Evolutionary conservation across 2,888 invertebrate species (phyloP).

Genomic region (Gerosis bhagava): DNA sequence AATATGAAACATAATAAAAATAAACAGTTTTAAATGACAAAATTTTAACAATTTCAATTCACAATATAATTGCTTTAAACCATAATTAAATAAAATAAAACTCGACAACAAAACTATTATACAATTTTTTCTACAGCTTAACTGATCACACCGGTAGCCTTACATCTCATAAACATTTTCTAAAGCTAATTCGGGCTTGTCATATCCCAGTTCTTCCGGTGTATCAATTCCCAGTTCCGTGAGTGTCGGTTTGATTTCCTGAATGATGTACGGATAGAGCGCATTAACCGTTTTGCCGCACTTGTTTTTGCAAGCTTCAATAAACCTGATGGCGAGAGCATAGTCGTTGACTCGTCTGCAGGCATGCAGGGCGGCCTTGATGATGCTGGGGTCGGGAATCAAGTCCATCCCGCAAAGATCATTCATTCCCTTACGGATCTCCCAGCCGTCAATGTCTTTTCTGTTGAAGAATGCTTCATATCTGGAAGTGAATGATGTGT

Average conservation of each 20-base stretch:
- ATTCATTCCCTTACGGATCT: conserved; percentile 95
- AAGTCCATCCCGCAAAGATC: conserved; percentile 95
- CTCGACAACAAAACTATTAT: conserved; percentile 70
- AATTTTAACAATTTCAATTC: too few relatives aligned
- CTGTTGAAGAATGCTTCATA: conserved; percentile 93
- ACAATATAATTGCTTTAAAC: too few relatives aligned
- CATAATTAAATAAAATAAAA: conserved; percentile 62
- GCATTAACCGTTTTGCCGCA: conserved; percentile 88
- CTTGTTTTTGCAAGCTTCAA: conserved; percentile 96
- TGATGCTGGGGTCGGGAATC: conserved; percentile 95
- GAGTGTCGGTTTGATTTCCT: conserved; percentile 96
- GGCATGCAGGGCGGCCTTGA: conserved; percentile 93
- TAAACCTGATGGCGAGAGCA: conserved; percentile 94
- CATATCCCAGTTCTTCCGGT: conserved; percentile 97
- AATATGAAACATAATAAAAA: too few relatives aligned
- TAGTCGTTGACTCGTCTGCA: conserved; percentile 97
- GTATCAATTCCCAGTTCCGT: conserved; percentile 96
- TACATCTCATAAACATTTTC: conserved; percentile 87
- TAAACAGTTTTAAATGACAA: too few relatives aligned
- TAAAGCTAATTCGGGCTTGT: conserved; percentile 97
- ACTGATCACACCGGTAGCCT: conserved; percentile 46
- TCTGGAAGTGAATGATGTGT: conserved; percentile 76
- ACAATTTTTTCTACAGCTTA: conserved; percentile 71
- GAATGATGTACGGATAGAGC: conserved; percentile 93
- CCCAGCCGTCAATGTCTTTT: conserved; percentile 96